Base-by-base conservation (phyloP, 2,888 invertebrate species). In the Caenorhabditis sp. region DNA sequence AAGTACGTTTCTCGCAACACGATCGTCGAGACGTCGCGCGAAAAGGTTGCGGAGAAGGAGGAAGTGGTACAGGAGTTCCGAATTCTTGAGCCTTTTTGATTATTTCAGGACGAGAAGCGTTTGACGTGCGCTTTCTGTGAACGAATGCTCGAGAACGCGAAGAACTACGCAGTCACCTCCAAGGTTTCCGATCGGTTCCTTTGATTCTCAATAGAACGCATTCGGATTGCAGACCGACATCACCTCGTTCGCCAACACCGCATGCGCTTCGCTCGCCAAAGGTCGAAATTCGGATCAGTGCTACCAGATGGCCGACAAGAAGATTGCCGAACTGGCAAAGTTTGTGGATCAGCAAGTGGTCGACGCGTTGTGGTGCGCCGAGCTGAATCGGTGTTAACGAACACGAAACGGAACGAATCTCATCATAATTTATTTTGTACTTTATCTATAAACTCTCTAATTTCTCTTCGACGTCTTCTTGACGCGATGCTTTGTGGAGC, bases 311-410 rank as follows among this genome's bases (percentile, higher is more conserved):
- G 85, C 85, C 3, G 86, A 86, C 58, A 83, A 84, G 53, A 84
- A 83, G 50, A 86, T 86, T 43, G 77, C 80, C 43, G 83, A 86
- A 45, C 43, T 86, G 66, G 84, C 84, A 22, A 84, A 80, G 46
- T 86, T 86, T 66, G 86, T 86, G 13, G 86, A 86, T 59, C 83
- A 83, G 52, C 86, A 86, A 73, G 84, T 82, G 26, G 82, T 86
- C 26, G 86, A 86, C 45, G 85, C 85, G 6, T 71, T 86, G 22
- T 86, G 86, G 86, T 86, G 86, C 52, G 83, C 84, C 7, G 85
- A 86, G 52, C 55, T 83, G 62, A 81, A 86, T 74, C 82, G 80
- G 22, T 85, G 85, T 63, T 84, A 62, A 61, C 5, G 13, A 26
- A 3, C 6, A 35, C 24, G 15, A 48, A 6, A 24, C 37, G 11